Evolutionary conservation across 2,888 invertebrate genomes (phyloP).

Genomic region (Caradrina kadenii): DNA sequence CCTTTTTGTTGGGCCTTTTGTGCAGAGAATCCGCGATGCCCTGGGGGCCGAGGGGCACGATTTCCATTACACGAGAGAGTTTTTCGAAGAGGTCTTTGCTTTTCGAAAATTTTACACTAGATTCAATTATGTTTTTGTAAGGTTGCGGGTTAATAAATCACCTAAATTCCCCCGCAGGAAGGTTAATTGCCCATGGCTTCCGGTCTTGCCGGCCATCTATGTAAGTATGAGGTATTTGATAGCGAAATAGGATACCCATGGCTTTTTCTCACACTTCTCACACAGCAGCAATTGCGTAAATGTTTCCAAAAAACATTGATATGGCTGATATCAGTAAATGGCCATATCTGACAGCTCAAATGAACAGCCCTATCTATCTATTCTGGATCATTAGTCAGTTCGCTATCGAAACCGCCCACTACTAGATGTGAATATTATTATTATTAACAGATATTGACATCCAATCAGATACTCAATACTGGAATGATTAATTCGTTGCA

Average conservation of each 20-base stretch:
- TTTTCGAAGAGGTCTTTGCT: constrained; percentile 81
- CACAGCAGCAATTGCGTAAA: neutral
- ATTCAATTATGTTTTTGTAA: constrained; percentile 69
- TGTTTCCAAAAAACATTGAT: neutral
- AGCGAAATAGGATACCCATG: neutral
- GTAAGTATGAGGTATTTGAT: neutral
- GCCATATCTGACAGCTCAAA: neutral
- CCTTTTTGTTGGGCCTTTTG: constrained; percentile 90
- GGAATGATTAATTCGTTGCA: constrained; percentile 36
- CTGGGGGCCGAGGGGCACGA: constrained; percentile 85
- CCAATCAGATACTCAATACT: constrained; percentile 18
- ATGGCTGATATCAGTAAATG: neutral
- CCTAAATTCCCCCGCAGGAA: constrained; percentile 9
- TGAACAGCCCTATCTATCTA: constrained; percentile 4
- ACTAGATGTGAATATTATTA: constrained; percentile 23
- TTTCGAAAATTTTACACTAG: constrained; percentile 78
- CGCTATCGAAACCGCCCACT: constrained; percentile 33
- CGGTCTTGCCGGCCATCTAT: neutral
- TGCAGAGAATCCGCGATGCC: constrained; percentile 87
- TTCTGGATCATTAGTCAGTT: constrained; percentile 31
- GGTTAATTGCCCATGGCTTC: constrained; percentile 33
- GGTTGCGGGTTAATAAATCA: constrained; percentile 42
- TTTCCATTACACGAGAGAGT: constrained; percentile 89
- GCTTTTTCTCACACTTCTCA: neutral
- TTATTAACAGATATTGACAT: constrained; percentile 35